These are phyloP conservation scores for Colistium nudipinnis DNA, from an alignment of 2,113 vertebrate species.

Conservation along the genomic window DNA sequence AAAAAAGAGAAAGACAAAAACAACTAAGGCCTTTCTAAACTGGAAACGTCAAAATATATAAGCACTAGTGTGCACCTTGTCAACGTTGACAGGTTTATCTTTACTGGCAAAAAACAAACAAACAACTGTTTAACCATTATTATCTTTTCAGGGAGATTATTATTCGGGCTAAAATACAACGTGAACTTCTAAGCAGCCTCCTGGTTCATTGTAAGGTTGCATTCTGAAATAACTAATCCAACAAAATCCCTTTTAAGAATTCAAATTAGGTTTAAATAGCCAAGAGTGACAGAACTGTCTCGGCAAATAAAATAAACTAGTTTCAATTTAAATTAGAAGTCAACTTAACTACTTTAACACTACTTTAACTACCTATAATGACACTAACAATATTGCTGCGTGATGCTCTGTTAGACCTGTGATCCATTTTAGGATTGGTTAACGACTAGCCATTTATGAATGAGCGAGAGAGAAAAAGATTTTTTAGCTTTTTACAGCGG, in stretches of 20 bases:
- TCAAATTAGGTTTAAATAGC: not conserved
- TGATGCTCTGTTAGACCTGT: not conserved
- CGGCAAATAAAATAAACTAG: not conserved
- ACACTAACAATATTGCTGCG: slow-evolving; percentile 5
- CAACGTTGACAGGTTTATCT: not conserved
- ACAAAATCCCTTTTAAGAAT: not conserved
- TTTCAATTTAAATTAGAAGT: slow-evolving; percentile 1
- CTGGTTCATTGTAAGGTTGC: not conserved
- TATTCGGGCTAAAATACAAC: not conserved
- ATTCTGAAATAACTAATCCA: not conserved
- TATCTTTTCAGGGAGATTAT: not conserved
- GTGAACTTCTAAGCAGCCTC: not conserved
- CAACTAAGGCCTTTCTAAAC: not conserved
- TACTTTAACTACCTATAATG: slow-evolving; percentile 4
- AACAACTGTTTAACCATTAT: too few relatives aligned
- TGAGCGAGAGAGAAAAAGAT: not conserved
- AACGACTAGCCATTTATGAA: slow-evolving; percentile 4
- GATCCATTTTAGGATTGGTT: slow-evolving; percentile 14
- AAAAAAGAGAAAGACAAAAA: too few relatives aligned
- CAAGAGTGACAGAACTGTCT: not conserved
- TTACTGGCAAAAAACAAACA: not conserved
- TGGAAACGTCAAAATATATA: not conserved
- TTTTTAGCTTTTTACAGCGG: not conserved
- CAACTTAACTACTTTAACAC: not conserved
- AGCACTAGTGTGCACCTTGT: not conserved